Conservation (phyloP, 2,888 invertebrate genomes). For the Autographa gamma region DNA sequence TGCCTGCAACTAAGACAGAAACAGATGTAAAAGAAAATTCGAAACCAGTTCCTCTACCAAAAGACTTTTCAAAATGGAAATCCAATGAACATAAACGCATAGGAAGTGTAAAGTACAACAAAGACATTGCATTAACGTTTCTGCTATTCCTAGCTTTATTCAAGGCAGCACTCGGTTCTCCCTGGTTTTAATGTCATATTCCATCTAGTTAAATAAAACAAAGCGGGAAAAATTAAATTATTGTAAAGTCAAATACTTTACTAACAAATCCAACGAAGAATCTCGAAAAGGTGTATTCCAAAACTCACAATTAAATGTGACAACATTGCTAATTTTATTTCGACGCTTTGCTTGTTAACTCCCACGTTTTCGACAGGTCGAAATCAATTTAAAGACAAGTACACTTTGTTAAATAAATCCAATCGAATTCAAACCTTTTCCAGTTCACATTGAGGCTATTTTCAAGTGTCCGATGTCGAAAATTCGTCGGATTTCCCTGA, state of each 20-base stretch:
- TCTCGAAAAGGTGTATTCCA: neutral
- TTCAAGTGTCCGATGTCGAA: neutral
- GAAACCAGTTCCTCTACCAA: too few species aligned
- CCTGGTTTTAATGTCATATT: neutral
- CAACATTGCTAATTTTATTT: constrained; percentile 25
- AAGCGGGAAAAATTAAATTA: neutral
- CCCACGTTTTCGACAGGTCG: constrained; percentile 13
- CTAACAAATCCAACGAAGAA: neutral
- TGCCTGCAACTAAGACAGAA: too few species aligned
- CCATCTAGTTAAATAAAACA: neutral
- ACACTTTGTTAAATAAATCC: neutral
- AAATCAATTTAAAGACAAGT: constrained; percentile 27
- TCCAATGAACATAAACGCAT: too few species aligned
- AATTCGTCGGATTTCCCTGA: constrained; percentile 14
- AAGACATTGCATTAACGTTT: too few species aligned
- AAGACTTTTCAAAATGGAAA: too few species aligned
- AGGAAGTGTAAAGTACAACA: too few species aligned
- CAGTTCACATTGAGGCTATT: neutral
- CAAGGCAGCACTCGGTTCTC: too few species aligned
- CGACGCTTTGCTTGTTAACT: constrained; percentile 20
- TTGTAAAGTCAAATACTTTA: neutral
- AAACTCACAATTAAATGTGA: constrained; percentile 11
- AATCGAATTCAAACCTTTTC: neutral
- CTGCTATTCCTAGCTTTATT: neutral
- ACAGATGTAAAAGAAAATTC: too few species aligned